Conservation (phyloP, 1,140 invertebrate species). For the Papilio glaucus region DNA sequence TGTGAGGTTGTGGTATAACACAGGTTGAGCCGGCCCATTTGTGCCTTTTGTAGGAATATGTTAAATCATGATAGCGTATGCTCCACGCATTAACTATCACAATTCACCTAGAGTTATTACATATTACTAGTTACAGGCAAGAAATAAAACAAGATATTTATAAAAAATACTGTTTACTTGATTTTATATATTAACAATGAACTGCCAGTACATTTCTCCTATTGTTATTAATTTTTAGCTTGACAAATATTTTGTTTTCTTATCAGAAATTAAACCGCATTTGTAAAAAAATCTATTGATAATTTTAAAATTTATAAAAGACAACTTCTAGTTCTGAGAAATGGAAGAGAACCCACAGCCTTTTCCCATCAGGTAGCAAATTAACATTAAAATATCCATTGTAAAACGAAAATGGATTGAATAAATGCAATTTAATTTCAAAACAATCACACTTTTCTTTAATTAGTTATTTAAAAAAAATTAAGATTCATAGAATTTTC, state of each 20-base stretch:
- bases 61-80: too few relatives aligned
- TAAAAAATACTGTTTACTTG: conserved; percentile 38
- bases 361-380: conserved; percentile 12
- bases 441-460: neutral
- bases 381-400: neutral
- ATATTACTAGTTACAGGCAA: too few relatives aligned
- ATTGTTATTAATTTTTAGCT: conserved; percentile 12
- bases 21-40: too few relatives aligned
- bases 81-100: too few relatives aligned
- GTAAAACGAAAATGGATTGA: conserved; percentile 2
- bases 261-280: conserved; percentile 34
- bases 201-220: conserved; percentile 24
- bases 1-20: too few relatives aligned
- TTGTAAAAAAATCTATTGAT: conserved; percentile 39
- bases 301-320: conserved; percentile 26
- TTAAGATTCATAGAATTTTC: neutral
- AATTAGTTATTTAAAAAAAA: too few relatives aligned
- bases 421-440: conserved; percentile 8
- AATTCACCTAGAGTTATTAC: too few relatives aligned
- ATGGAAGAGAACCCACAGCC: conserved; percentile 2
- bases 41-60: too few relatives aligned
- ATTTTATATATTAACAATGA: conserved; percentile 28
- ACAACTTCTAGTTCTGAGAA: neutral
- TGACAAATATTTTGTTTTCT: conserved; percentile 2
- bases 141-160: conserved; percentile 22